phyloP scores from a whole-genome alignment of 2,888 invertebrate genomes.

The Bursaphelenchus okinawaensis region DNA sequence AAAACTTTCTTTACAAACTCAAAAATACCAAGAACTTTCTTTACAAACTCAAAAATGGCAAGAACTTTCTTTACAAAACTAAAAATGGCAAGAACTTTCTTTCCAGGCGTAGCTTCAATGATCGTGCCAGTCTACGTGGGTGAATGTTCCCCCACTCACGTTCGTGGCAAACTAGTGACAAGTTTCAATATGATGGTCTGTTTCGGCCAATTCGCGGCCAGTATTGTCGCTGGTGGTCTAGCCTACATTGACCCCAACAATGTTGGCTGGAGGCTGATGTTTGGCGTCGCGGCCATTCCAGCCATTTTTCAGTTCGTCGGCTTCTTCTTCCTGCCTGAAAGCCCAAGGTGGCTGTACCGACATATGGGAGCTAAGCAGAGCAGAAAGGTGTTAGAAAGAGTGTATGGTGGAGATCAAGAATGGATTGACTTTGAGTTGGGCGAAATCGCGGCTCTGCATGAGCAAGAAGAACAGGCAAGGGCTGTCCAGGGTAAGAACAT shows the following conservation, averaged over 20 bases:
- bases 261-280: slow-evolving; percentile 59
- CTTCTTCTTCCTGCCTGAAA: slow-evolving; percentile 64
- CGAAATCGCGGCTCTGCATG: slow-evolving; percentile 33
- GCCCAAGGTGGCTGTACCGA: slow-evolving; percentile 59
- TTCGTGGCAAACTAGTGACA: slow-evolving; percentile 63
- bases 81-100: too few species aligned
- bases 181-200: slow-evolving; percentile 63
- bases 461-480: slow-evolving; percentile 14
- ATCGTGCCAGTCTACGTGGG: slow-evolving; percentile 65
- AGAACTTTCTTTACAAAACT: too few species aligned
- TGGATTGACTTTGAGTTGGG: slow-evolving; percentile 47
- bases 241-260: slow-evolving; percentile 57
- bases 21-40: too few species aligned
- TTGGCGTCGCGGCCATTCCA: slow-evolving; percentile 63
- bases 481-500: not conserved
- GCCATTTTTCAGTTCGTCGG: slow-evolving; percentile 62
- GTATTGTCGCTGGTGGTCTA: slow-evolving; percentile 62
- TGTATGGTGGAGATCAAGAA: slow-evolving; percentile 17
- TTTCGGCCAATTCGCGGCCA: slow-evolving; percentile 63
- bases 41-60: too few species aligned
- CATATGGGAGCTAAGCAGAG: slow-evolving; percentile 19
- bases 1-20: too few species aligned
- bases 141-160: slow-evolving; percentile 62
- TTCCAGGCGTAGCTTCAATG: slow-evolving; percentile 59
- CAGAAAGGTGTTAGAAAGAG: not conserved